phyloP scores from a whole-genome alignment of 2,797 vertebrate genomes.

The Rhinella marina region DNA sequence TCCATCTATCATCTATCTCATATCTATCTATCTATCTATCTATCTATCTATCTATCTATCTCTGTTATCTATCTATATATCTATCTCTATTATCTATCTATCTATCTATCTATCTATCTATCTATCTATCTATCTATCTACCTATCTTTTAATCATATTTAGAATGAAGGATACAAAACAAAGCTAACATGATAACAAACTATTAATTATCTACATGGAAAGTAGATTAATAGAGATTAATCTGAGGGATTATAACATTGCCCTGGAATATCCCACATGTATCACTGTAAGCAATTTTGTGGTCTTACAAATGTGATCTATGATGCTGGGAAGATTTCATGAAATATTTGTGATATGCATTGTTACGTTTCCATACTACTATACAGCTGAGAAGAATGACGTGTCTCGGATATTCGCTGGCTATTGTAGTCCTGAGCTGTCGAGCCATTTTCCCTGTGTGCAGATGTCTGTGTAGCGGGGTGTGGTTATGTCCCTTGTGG shows the following conservation, averaged over 20 bases:
- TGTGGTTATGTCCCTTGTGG: constrained; percentile 22
- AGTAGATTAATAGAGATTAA: not conserved
- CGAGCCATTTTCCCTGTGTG: not conserved
- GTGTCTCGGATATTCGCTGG: not conserved
- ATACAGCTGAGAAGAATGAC: not conserved
- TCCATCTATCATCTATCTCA: not conserved
- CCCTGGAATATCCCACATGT: not conserved
- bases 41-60: not conserved
- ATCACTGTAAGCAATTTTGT: not conserved
- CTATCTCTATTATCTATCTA: not conserved
- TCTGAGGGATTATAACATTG: not conserved
- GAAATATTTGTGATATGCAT: not conserved
- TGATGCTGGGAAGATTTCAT: not conserved
- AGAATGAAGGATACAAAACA: not conserved
- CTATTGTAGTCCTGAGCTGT: constrained; percentile 3
- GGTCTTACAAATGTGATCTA: not conserved
- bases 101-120: not conserved
- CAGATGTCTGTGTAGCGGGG: constrained; percentile 10
- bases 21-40: not conserved
- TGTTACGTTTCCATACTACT: not conserved
- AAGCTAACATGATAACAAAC: not conserved
- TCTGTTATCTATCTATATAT: not conserved
- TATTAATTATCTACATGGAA: not conserved
- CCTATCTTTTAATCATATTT: not conserved
- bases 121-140: not conserved